These are phyloP conservation scores for Ardeotis arabs DNA, from an alignment of 2,113 vertebrate genomes.

Conservation along the genomic window DNA sequence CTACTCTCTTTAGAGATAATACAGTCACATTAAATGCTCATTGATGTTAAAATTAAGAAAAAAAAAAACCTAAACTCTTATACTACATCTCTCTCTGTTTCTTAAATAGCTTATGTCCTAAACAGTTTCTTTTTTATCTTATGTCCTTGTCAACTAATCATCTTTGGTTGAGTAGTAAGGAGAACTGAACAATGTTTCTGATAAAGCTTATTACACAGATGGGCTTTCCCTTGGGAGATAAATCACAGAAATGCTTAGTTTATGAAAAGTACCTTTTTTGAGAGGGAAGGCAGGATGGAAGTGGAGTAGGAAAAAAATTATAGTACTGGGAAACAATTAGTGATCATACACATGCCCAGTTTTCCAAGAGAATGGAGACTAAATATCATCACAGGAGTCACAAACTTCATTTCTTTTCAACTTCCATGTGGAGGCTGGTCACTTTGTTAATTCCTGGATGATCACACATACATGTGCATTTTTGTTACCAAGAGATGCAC, in stretches of 20 bases:
- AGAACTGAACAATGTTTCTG: not conserved
- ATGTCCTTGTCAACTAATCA: conserved; percentile 19
- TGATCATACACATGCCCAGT: not conserved
- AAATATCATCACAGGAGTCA: not conserved
- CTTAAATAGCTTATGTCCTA: conserved; percentile 24
- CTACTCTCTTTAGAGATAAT: conserved; percentile 28
- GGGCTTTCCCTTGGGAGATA: not conserved
- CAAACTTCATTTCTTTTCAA: not conserved
- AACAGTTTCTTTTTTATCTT: conserved; percentile 11
- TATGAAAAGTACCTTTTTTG: not conserved
- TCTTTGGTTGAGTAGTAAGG: not conserved
- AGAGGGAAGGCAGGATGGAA: not conserved
- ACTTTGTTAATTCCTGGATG: not conserved
- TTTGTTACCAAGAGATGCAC: not conserved
- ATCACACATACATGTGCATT: not conserved
- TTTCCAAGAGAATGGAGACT: not conserved
- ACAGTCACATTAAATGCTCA: conserved; percentile 26
- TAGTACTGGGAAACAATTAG: not conserved
- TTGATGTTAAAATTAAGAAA: conserved; percentile 19
- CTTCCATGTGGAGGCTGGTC: not conserved
- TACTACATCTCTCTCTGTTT: conserved; percentile 17
- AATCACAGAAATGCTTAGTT: not conserved
- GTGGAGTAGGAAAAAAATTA: not conserved
- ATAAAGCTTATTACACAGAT: conserved; percentile 15
- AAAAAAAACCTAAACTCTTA: not conserved